Evolutionary conservation across 2,888 invertebrate genomes (phyloP).

Genomic region (Argynnis bischoffii): DNA sequence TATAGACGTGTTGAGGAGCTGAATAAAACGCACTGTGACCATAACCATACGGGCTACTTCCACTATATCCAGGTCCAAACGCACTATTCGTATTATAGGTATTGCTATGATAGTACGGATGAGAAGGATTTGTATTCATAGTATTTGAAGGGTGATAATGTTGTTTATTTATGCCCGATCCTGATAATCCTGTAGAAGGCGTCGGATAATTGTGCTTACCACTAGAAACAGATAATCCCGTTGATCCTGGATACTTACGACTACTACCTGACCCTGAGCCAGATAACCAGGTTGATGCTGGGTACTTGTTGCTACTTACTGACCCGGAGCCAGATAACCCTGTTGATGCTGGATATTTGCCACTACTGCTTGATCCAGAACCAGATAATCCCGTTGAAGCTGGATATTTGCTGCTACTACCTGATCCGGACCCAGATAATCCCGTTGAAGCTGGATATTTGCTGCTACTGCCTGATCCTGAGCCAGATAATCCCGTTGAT

Average conservation of each 20-base stretch:
- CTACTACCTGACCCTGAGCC: slow-evolving; percentile 35
- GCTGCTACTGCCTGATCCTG: slow-evolving; percentile 23
- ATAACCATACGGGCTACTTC: slow-evolving; percentile 34
- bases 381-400: slow-evolving; percentile 43
- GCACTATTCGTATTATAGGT: slow-evolving; percentile 41
- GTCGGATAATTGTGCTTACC: slow-evolving; percentile 17
- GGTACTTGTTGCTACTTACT: slow-evolving; percentile 18
- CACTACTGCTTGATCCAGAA: slow-evolving; percentile 28
- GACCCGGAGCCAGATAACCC: slow-evolving; percentile 31
- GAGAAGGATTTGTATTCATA: slow-evolving; percentile 17
- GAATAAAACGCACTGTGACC: slow-evolving; percentile 32
- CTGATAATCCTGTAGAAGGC: neutral
- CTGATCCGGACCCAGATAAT: too few relatives aligned
- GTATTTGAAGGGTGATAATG: slow-evolving; percentile 17
- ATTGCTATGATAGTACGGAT: slow-evolving; percentile 32
- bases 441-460: too few relatives aligned
- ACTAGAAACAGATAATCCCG: slow-evolving; percentile 42
- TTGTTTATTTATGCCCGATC: neutral
- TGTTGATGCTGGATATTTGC: slow-evolving; percentile 32
- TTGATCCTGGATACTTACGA: slow-evolving; percentile 41
- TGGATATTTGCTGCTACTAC: slow-evolving; percentile 28
- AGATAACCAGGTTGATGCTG: slow-evolving; percentile 39
- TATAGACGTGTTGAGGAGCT: slow-evolving; percentile 66
- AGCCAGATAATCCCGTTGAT: slow-evolving; percentile 32
- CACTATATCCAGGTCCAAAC: slow-evolving; percentile 33